A percentile compares a stretch with the other conserved stretches of the same genome.
Conservation (phyloP, 1,140 invertebrate genomes). For the Odontomachus brunneus region DNA sequence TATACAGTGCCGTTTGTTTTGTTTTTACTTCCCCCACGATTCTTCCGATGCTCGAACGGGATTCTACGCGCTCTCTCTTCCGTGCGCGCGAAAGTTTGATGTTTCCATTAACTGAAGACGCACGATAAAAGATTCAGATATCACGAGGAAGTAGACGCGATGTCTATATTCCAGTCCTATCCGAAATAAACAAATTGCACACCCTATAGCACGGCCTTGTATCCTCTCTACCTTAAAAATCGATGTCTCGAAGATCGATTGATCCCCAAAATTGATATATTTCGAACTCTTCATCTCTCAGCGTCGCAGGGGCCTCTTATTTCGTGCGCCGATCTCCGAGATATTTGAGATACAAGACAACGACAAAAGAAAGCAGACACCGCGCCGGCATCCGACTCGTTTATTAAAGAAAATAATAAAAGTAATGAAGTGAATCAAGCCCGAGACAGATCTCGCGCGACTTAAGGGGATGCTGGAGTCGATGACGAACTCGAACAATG, state of each 20-base stretch:
- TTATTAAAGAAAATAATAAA: slow-evolving; percentile 14
- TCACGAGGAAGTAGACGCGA: background rate
- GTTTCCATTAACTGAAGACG: too few relatives aligned
- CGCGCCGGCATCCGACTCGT: background rate
- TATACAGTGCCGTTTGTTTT: too few relatives aligned
- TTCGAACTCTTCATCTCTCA: background rate
- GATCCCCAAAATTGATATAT: too few relatives aligned
- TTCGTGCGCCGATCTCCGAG: slow-evolving; percentile 34
- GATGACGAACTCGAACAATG: too few relatives aligned
- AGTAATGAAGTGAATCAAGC: too few relatives aligned
- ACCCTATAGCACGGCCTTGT: background rate
- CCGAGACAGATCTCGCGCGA: too few relatives aligned
- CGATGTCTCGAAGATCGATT: too few relatives aligned
- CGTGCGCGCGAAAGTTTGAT: too few relatives aligned
- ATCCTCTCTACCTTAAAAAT: too few relatives aligned
- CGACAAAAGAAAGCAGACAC: background rate
- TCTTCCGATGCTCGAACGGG: background rate
- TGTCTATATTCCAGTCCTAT: background rate
- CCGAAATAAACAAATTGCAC: background rate
- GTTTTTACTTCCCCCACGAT: background rate
- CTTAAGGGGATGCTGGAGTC: too few relatives aligned
- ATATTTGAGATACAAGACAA: slow-evolving; percentile 44
- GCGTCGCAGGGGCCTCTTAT: slow-evolving; percentile 16
- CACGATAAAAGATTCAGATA: background rate
- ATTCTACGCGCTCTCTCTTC: too few relatives aligned